Evolutionary conservation across 1,140 invertebrate genomes (phyloP), one percentile per base, ranked within the genome.

Genomic region (Mercenaria mercenaria): DNA sequence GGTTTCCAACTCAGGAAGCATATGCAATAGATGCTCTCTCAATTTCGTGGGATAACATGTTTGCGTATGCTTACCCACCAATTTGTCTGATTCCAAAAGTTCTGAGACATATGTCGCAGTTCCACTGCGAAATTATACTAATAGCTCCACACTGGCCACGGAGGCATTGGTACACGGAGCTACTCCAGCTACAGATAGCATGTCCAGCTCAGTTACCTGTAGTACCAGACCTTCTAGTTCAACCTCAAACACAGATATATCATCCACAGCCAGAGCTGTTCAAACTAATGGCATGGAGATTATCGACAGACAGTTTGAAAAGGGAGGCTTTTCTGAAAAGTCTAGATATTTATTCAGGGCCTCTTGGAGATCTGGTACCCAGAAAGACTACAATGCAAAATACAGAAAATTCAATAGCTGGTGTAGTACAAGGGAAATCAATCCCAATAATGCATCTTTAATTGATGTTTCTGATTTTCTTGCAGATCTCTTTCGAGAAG

Each of bases 1-100:
- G 91, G 91, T 23, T 64, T 67, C 77, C 67, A 8, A 29, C 83
- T 23, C 74, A 56, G 4, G 34, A 83, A 69, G 88, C 91, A 43
- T 61, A 56, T 41, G 91, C 91, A 59, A 64, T 87, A n/a, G 67
- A 91, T 87, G 88, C 88, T 20, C 77, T 91, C n/a, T 37, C 77
- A 56, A 83, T 91, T 87, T 26, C 50, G 37, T 90, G 91, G 86
- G n/a, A 80, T 26, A 81, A 59, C 34, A 64, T 64, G 59, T 64
- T 4, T 64, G 59, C 59, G 4, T 64, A 64, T 64, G n/a, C 59
- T 26, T 64, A 4, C n/a, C 59, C 59, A 0, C 59, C 26, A 64
- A 26, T 64, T 29, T 64, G 26, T 29, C 59, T 64, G n/a, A 64
- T 64, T 11, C 26, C 59, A 6, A 6, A 43, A 74, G 69, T 56